A percentile compares a stretch with the other conserved stretches of the same genome.
Conservation (phyloP, 1,140 invertebrate genomes). For the Anthonomus grandis region DNA sequence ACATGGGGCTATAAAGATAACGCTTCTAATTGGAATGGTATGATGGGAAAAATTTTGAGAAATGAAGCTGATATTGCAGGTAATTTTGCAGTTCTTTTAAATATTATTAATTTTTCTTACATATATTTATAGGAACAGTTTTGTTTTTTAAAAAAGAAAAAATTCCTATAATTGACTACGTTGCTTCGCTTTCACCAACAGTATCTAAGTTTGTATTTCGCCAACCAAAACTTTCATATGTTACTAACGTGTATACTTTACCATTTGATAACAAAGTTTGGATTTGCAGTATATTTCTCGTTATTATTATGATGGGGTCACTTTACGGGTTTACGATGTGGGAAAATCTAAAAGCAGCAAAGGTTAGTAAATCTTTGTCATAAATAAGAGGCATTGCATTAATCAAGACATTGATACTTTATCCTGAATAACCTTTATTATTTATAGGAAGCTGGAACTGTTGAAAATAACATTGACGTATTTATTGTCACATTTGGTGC, state of each 20-base stretch:
- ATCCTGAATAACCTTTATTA: not conserved
- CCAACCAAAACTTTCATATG: constrained; percentile 63
- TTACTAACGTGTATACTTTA: constrained; percentile 61
- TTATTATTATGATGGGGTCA: constrained; percentile 49
- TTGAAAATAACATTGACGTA: constrained; percentile 31
- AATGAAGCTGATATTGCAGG: constrained; percentile 61
- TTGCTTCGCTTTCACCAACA: constrained; percentile 59
- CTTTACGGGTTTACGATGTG: constrained; percentile 46
- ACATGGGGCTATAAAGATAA: constrained; percentile 56
- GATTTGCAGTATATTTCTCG: constrained; percentile 52
- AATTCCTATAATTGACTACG: constrained; percentile 57
- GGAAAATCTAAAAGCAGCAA: constrained; percentile 35
- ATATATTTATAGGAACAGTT: constrained; percentile 51
- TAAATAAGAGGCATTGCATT: not conserved
- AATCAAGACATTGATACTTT: not conserved
- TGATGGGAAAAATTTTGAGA: constrained; percentile 59
- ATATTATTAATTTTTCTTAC: not conserved
- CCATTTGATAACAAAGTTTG: constrained; percentile 61
- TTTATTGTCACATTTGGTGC: constrained; percentile 53
- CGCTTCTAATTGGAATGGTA: constrained; percentile 57
- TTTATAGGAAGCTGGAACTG: constrained; percentile 1
- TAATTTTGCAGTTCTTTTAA: constrained; percentile 20
- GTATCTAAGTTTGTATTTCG: constrained; percentile 62
- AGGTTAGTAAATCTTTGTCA: not conserved
- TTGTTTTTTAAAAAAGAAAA: constrained; percentile 60